These are phyloP conservation scores for Chrosomus eos DNA, from an alignment of 2,797 vertebrate species.

Conservation along the genomic window DNA sequence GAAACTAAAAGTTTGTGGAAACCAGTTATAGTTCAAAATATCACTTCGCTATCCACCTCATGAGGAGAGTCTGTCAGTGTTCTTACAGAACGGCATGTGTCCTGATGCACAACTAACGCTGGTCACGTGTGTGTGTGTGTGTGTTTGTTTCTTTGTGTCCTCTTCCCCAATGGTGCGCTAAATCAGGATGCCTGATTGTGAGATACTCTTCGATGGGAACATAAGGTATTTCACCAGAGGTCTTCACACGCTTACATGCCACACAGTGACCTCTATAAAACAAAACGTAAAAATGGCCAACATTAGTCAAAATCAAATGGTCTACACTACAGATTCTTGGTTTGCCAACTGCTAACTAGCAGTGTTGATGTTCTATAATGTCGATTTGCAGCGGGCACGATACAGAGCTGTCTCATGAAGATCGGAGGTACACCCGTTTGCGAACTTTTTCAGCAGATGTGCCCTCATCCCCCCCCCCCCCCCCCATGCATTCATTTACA, in stretches of 20 bases:
- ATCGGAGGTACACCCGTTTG: conserved; percentile 85
- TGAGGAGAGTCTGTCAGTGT: conserved; percentile 44
- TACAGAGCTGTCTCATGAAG: conserved; percentile 84
- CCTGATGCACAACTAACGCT: conserved; percentile 63
- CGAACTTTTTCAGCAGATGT: conserved; percentile 70
- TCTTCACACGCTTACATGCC: conserved; percentile 34
- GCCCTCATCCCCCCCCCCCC: conserved; percentile 61
- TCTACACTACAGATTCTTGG: not conserved
- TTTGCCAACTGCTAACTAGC: not conserved
- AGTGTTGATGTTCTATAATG: conserved; percentile 67
- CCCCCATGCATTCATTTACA: conserved; percentile 44
- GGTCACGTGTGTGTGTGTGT: conserved; percentile 59
- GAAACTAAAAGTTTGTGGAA: not conserved
- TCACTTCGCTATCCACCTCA: not conserved
- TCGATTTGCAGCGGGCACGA: conserved; percentile 84
- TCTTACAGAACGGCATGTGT: conserved; percentile 43
- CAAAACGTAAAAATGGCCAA: conserved; percentile 7
- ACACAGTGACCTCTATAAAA: conserved; percentile 37
- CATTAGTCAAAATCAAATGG: not conserved
- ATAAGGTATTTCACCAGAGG: conserved; percentile 79
- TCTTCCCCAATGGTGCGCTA: conserved; percentile 56
- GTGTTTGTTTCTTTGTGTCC: conserved; percentile 67
- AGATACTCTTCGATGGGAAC: conserved; percentile 77
- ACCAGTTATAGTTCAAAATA: not conserved
- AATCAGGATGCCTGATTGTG: conserved; percentile 85